Evolutionary conservation across 2,888 invertebrate genomes (phyloP).

Genomic region (Scaptomyza caliginosa): DNA sequence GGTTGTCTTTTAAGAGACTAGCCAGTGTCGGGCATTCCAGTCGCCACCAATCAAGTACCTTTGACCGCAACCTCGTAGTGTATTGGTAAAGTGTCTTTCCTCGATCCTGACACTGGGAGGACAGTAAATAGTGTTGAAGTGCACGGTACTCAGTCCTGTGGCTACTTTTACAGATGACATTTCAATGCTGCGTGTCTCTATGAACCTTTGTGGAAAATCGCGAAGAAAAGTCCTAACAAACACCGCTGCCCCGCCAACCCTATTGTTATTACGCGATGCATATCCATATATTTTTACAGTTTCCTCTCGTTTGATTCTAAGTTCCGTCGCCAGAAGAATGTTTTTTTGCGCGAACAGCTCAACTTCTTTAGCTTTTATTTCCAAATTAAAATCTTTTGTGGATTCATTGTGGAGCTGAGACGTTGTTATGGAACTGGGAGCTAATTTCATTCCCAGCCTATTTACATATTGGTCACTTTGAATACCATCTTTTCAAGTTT

Average conservation of each 20-base stretch:
- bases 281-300: constrained; percentile 6
- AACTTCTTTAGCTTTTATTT: constrained; percentile 12
- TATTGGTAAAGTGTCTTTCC: background rate
- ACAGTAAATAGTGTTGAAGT: constrained; percentile 3
- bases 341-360: constrained; percentile 19
- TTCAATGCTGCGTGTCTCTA: constrained; percentile 2
- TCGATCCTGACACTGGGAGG: background rate
- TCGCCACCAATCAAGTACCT: too few relatives aligned
- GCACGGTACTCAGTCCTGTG: background rate
- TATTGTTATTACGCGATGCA: constrained; percentile 3
- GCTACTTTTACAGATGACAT: constrained; percentile 13
- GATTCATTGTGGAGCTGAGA: constrained; percentile 6
- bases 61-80: background rate
- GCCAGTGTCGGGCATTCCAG: too few relatives aligned
- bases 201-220: constrained; percentile 14
- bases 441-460: background rate
- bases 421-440: background rate
- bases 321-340: constrained; percentile 8
- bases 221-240: constrained; percentile 8
- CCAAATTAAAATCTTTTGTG: constrained; percentile 19
- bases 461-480: constrained; percentile 6
- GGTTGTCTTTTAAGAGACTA: too few relatives aligned
- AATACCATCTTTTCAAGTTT: constrained; percentile 9
- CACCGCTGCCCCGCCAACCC: constrained; percentile 10
- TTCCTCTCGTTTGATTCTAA: constrained; percentile 2